phyloP scores from a whole-genome alignment of 2,888 invertebrate species.

The Eristalis arbustorum region DNA sequence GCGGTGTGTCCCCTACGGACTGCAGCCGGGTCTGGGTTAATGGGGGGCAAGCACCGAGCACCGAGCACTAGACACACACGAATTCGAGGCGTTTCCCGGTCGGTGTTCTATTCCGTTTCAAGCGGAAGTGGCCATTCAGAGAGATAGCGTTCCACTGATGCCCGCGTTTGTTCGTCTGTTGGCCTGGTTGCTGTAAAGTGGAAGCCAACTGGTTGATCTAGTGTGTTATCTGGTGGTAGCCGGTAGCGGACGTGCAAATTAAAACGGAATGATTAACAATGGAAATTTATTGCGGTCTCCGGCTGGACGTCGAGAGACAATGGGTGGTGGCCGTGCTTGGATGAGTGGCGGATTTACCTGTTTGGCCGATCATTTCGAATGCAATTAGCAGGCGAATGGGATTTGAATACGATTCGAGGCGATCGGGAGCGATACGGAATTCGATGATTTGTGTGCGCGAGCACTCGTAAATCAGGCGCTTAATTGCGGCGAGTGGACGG shows the following conservation, averaged over 20 bases:
- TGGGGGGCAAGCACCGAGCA: background rate
- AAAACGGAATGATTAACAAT: constrained; percentile 41
- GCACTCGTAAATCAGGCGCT: background rate
- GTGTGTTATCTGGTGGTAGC: background rate
- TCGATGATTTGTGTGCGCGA: background rate
- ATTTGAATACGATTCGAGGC: background rate
- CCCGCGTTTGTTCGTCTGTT: background rate
- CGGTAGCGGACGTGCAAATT: constrained; percentile 36
- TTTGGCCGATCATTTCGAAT: background rate
- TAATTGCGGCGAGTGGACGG: background rate
- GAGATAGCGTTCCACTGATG: background rate
- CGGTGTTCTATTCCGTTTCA: background rate
- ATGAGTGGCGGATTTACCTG: background rate
- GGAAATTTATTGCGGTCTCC: constrained; percentile 24
- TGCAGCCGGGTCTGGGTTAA: background rate
- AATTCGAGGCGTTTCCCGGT: background rate
- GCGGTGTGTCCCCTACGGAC: background rate
- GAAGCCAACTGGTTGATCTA: background rate
- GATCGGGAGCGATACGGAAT: background rate
- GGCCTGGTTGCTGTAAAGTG: background rate
- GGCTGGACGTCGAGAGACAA: background rate
- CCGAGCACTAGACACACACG: background rate
- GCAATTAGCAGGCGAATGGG: background rate
- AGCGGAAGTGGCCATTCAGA: constrained; percentile 44
- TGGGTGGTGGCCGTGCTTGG: background rate